A percentile compares a stretch with the other conserved stretches of the same genome.
These are phyloP conservation scores for Melopsittacus undulatus DNA, from an alignment of 2,797 vertebrate species.

Conservation along the genomic window DNA sequence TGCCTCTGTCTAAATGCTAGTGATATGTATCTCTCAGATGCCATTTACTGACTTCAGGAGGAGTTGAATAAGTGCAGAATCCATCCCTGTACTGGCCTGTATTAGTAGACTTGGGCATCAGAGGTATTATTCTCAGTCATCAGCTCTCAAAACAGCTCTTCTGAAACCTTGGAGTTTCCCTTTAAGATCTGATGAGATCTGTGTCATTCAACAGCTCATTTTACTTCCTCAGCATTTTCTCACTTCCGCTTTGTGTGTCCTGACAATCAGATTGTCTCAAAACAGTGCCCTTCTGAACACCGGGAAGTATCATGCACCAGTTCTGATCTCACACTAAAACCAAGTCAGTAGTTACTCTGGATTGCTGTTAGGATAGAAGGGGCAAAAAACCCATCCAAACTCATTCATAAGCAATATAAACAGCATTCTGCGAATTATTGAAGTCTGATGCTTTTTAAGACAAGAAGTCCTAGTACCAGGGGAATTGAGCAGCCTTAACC, in stretches of 20 bases:
- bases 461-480: not conserved
- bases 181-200: slow-evolving; percentile 49
- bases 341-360: not conserved
- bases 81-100: not conserved
- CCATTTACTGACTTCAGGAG: not conserved
- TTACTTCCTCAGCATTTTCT: slow-evolving; percentile 74
- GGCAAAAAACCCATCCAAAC: not conserved
- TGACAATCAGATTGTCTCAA: slow-evolving; percentile 10
- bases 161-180: slow-evolving; percentile 63
- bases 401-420: not conserved
- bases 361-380: not conserved
- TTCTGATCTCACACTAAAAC: not conserved
- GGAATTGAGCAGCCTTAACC: not conserved
- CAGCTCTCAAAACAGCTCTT: not conserved
- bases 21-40: rapidly evolving
- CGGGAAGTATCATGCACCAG: not conserved
- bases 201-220: slow-evolving; percentile 29
- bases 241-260: slow-evolving; percentile 51
- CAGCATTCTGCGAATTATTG: not conserved
- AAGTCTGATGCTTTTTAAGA: not conserved
- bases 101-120: not conserved
- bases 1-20: not conserved
- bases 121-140: not conserved
- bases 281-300: not conserved
- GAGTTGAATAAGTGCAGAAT: not conserved